A percentile compares a stretch with the other conserved stretches of the same genome.
Evolutionary conservation across 2,797 vertebrate species (phyloP).

Genomic region (Cynopterus sphinx): DNA sequence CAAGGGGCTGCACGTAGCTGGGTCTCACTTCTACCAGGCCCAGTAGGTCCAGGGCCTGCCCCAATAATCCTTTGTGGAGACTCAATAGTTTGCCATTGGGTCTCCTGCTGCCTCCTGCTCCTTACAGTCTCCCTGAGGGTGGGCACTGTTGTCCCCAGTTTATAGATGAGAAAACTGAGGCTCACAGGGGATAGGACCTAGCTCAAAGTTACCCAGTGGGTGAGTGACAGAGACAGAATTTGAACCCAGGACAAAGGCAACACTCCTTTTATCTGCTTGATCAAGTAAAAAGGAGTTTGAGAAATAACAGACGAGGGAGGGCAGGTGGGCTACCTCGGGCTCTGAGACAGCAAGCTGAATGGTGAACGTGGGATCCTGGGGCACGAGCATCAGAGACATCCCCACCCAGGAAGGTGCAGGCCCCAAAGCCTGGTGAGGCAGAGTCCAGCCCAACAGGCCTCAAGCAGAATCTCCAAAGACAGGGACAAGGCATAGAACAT

Average conservation of each 20-base stretch:
- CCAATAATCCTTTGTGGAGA: background rate
- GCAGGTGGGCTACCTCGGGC: background rate
- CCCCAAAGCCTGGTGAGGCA: background rate
- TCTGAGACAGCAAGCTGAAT: background rate
- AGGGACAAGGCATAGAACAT: background rate
- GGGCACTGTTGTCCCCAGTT: background rate
- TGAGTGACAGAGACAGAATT: background rate
- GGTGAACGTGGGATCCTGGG: background rate
- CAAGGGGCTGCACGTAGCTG: background rate
- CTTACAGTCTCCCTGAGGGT: background rate
- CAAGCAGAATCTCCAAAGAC: background rate
- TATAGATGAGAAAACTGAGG: background rate
- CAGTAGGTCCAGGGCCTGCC: background rate
- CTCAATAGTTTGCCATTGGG: too few species aligned
- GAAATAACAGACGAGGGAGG: background rate
- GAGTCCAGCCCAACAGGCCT: background rate
- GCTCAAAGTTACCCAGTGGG: background rate
- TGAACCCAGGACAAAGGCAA: background rate
- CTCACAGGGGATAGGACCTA: background rate
- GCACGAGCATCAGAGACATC: background rate
- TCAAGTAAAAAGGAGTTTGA: background rate
- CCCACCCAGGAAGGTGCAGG: fast-evolving
- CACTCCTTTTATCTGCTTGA: background rate
- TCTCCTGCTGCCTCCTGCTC: background rate
- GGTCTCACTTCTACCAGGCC: background rate